phyloP scores from a whole-genome alignment of 2,888 invertebrate genomes.

The Orchestes rusci region DNA sequence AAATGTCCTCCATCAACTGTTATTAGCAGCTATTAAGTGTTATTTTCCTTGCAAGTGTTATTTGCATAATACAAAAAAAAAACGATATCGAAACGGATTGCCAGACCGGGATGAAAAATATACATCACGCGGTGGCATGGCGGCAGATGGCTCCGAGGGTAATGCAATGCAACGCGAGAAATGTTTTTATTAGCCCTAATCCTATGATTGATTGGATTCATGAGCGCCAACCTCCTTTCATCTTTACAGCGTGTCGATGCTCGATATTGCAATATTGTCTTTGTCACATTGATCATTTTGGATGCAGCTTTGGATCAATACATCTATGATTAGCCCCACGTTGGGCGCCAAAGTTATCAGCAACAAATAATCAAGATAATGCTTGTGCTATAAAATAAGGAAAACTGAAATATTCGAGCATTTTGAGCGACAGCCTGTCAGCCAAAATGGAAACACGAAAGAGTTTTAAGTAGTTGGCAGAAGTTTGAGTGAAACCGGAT shows the following conservation, averaged over 20 bases:
- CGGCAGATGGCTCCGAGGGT: constrained; percentile 34
- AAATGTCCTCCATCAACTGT: too few relatives aligned
- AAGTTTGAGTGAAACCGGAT: constrained; percentile 42
- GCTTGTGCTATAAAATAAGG: too few relatives aligned
- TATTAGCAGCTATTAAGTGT: too few relatives aligned
- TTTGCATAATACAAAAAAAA: constrained; percentile 23
- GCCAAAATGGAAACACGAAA: constrained; percentile 43
- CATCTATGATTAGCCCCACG: too few relatives aligned
- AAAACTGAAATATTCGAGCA: too few relatives aligned
- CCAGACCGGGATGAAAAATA: constrained; percentile 44
- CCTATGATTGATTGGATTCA: constrained; percentile 45
- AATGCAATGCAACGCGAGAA: constrained; percentile 39
- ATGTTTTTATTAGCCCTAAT: constrained; percentile 47
- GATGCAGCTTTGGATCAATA: too few relatives aligned
- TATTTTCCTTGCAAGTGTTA: too few relatives aligned
- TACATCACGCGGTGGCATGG: constrained; percentile 41
- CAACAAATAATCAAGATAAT: too few relatives aligned
- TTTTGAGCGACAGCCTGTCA: constrained; percentile 46
- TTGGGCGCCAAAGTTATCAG: too few relatives aligned
- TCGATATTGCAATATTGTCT: too few relatives aligned
- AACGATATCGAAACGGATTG: constrained; percentile 35
- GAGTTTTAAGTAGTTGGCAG: constrained; percentile 46
- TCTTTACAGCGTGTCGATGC: constrained; percentile 3
- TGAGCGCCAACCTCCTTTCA: constrained; percentile 18
- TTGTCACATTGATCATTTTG: too few relatives aligned